These are phyloP conservation scores for Cydia amplana DNA, from an alignment of 1,140 invertebrate genomes.

Conservation along the genomic window DNA sequence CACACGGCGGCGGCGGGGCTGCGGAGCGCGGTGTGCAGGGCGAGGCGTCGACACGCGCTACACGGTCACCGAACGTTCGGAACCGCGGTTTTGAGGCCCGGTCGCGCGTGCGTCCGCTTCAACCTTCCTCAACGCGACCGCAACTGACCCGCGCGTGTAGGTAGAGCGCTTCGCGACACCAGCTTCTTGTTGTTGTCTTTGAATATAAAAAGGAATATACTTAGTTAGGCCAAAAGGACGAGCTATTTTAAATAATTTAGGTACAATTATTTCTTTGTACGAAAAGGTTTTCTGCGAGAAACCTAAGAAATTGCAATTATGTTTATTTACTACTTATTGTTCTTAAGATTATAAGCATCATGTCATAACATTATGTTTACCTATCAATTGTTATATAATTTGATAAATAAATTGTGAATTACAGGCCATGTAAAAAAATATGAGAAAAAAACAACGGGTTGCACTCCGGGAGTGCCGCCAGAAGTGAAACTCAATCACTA, in stretches of 20 bases:
- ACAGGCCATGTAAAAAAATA: too few relatives aligned
- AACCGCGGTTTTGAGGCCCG: slow-evolving; percentile 60
- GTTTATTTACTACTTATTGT: too few relatives aligned
- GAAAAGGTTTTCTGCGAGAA: background rate
- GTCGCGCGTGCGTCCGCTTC: slow-evolving; percentile 57
- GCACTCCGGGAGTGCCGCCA: too few relatives aligned
- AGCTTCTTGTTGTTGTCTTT: slow-evolving; percentile 9
- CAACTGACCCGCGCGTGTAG: slow-evolving; percentile 66
- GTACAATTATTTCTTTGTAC: background rate
- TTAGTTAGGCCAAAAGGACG: background rate
- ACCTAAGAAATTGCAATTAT: too few relatives aligned
- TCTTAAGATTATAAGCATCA: too few relatives aligned
- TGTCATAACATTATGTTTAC: background rate
- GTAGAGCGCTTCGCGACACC: slow-evolving; percentile 30
- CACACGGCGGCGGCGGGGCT: slow-evolving; percentile 40
- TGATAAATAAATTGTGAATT: too few relatives aligned
- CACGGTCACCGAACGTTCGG: slow-evolving; percentile 74
- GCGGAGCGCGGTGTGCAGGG: slow-evolving; percentile 49
- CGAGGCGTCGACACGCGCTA: slow-evolving; percentile 68
- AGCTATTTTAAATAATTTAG: background rate
- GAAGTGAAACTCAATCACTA: too few relatives aligned
- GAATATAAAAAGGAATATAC: background rate
- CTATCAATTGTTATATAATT: background rate
- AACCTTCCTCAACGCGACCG: slow-evolving; percentile 75
- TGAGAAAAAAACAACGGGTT: too few relatives aligned